Conservation (phyloP, 1,140 invertebrate species). For the Sycobia sp. region DNA sequence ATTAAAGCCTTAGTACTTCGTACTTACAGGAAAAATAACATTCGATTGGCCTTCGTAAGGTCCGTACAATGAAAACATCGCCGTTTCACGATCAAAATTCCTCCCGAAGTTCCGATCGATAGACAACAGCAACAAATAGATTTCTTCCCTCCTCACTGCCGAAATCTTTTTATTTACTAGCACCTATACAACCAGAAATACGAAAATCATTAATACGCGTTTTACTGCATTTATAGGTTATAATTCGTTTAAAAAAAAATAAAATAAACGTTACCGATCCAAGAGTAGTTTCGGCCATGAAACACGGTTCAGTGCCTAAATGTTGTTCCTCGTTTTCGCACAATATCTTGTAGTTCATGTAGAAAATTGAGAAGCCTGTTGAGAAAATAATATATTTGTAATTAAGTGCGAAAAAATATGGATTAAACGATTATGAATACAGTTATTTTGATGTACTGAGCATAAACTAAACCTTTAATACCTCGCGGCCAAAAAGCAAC, state of each 20-base stretch:
- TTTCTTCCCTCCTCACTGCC: conserved; percentile 65
- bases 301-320: conserved; percentile 63
- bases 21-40: conserved; percentile 70
- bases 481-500: too few species aligned
- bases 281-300: conserved; percentile 72
- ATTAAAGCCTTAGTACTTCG: neutral
- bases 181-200: conserved; percentile 62
- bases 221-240: neutral
- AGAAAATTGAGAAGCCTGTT: conserved; percentile 33
- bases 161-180: conserved; percentile 65
- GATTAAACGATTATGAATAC: too few species aligned
- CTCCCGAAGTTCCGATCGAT: conserved; percentile 73
- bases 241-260: neutral
- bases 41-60: conserved; percentile 66
- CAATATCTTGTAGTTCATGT: conserved; percentile 53
- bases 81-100: conserved; percentile 64
- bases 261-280: conserved; percentile 52
- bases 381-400: conserved; percentile 16
- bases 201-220: conserved; percentile 13
- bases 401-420: too few species aligned
- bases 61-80: conserved; percentile 71
- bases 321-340: conserved; percentile 59
- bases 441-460: too few species aligned
- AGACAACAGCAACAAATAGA: conserved; percentile 68
- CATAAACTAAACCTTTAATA: too few species aligned